These are phyloP conservation scores for Yponomeuta sedellus DNA, from an alignment of 2,888 invertebrate genomes.

Conservation along the genomic window DNA sequence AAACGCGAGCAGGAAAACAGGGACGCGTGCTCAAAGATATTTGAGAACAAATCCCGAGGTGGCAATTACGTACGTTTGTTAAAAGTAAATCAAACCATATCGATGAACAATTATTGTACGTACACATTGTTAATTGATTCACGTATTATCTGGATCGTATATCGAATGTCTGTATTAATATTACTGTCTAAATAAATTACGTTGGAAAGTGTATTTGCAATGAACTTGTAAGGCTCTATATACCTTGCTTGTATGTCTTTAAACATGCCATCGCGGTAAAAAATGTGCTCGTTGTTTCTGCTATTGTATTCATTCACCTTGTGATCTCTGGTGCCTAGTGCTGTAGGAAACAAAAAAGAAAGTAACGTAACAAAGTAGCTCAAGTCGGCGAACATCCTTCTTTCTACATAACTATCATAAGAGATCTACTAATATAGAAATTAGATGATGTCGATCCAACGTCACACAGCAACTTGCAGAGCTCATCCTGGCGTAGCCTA, in stretches of 20 bases:
- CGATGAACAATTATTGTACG: background rate
- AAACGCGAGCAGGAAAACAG: too few species aligned
- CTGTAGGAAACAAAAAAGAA: slow-evolving; percentile 3
- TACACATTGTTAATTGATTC: background rate
- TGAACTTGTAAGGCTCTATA: background rate
- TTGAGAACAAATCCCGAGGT: too few species aligned
- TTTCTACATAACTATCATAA: background rate
- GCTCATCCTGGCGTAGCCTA: background rate
- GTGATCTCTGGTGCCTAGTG: slow-evolving; percentile 4
- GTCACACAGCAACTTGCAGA: too few species aligned
- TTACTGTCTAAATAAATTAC: background rate
- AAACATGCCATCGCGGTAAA: slow-evolving; percentile 9
- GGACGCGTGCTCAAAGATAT: too few species aligned
- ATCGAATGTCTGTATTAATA: background rate
- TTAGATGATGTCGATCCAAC: background rate
- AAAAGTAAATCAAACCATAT: background rate
- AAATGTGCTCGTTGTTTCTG: slow-evolving; percentile 9
- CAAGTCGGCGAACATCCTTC: slow-evolving; percentile 25
- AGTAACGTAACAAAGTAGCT: background rate
- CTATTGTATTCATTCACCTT: slow-evolving; percentile 14
- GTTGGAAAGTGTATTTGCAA: background rate
- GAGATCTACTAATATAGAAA: background rate
- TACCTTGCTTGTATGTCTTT: background rate
- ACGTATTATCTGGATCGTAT: background rate
- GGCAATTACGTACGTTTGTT: background rate